A percentile compares a stretch with the other conserved stretches of the same genome.
Evolutionary conservation across 2,888 invertebrate species (phyloP).

Genomic region (Timema podura): DNA sequence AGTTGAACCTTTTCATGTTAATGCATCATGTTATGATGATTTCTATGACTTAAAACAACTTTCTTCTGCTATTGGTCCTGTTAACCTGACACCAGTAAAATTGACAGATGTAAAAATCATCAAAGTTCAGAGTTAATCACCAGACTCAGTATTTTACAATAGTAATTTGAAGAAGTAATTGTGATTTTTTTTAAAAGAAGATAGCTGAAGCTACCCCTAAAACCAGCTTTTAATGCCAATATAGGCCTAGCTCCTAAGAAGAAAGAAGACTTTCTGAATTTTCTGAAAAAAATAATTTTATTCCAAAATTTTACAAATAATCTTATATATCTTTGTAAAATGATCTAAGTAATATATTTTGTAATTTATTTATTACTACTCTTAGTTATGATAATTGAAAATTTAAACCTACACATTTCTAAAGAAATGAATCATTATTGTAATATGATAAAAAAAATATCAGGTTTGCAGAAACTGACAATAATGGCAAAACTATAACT

Average conservation of each 20-base stretch:
- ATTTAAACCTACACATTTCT: no score
- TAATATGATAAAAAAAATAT: no score
- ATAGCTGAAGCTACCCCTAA: not conserved
- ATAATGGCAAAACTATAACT: not conserved
- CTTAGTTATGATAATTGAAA: no score
- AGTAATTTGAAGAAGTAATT: no score
- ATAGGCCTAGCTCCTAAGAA: not conserved
- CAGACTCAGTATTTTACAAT: no score
- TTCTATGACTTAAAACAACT: not conserved
- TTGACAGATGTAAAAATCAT: not conserved
- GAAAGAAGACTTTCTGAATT: not conserved
- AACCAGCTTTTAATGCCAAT: not conserved
- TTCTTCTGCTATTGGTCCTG: not conserved
- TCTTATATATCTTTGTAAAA: conserved; percentile 6
- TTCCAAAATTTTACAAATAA: not conserved
- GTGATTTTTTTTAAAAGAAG: no score
- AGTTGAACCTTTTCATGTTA: not conserved
- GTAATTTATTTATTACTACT: no score
- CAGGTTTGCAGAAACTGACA: no score
- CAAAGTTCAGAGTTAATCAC: not conserved
- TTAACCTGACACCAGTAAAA: not conserved
- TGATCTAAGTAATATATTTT: no score
- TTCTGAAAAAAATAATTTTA: conserved; percentile 5
- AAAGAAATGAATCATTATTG: no score
- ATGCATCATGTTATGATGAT: not conserved